Base-by-base conservation (phyloP, 2,797 vertebrate species). In the Mallotus villosus region DNA sequence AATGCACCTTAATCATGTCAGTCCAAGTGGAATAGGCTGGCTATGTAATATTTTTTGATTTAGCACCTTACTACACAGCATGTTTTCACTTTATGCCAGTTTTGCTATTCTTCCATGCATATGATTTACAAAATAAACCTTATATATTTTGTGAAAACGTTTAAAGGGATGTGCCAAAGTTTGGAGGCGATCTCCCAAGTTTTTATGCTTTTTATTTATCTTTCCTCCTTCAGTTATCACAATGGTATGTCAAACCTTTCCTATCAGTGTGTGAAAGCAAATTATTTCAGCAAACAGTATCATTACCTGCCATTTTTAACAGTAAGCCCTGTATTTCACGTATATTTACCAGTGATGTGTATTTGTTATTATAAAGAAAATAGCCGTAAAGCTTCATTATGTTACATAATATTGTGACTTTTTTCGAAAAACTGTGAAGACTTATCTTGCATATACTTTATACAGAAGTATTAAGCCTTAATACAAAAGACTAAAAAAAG, bases 401-500 rank as follows among this genome's bases (percentile, higher is more conserved):
- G 97, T 97, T 98, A 97, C 97, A 96, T 95, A 97, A 97, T 99
- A 98, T 99, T 99, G 97, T 99, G 97, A 99, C 97, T 98, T 98
- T 99, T 95, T 99, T 98, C 91, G 96, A 97, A 98, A 99, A 99
- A 99, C 97, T 99, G 97, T 99, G 97, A 99, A 99, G 97, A 98
- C 97, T 99, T 99, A 99, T 99, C 97, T 98, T 99, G 97, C 97
- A 99, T 99, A 99, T 99, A 99, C 97, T 99, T 99, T 99, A 99
- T 99, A 99, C 97, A 93, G 97, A 99, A 99, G 97, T 99, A 99
- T 99, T 99, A 99, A 98, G 97, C 97, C 97, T 99, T 99, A 99
- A 94, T 93, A 94, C 93, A 94, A 98, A 99, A 96, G 95, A 97
- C 96, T 94, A 98, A 95, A 95, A 96, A 98, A 98, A 94, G 96